These are phyloP conservation scores for Poeciliopsis gracilis DNA, from an alignment of 2,797 vertebrate genomes.

Conservation along the genomic window DNA sequence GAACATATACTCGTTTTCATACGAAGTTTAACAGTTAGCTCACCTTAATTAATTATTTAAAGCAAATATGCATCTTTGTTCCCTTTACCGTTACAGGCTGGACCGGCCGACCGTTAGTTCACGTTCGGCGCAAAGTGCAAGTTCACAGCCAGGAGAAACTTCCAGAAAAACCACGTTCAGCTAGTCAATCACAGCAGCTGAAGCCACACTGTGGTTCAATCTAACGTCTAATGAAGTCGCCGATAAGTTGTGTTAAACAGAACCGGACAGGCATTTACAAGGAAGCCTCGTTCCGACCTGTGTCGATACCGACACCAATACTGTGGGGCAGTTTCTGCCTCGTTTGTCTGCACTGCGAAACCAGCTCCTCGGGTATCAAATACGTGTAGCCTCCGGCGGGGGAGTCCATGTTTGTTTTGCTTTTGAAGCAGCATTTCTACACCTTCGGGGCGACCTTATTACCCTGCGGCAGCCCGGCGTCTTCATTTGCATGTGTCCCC, in stretches of 20 bases:
- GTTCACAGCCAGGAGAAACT: constrained; percentile 53
- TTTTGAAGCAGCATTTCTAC: constrained; percentile 32
- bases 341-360: constrained; percentile 45
- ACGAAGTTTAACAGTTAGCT: not conserved
- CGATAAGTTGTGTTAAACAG: not conserved
- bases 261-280: not conserved
- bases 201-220: not conserved
- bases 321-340: constrained; percentile 65
- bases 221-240: not conserved
- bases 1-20: not conserved
- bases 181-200: constrained; percentile 5
- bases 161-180: constrained; percentile 49
- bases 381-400: constrained; percentile 51
- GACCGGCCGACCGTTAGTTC: not conserved
- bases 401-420: constrained; percentile 62
- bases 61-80: too few relatives aligned
- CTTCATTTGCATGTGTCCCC: constrained; percentile 20
- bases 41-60: not conserved
- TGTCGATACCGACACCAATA: constrained; percentile 10
- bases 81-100: not conserved
- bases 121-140: constrained; percentile 32
- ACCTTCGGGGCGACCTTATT: constrained; percentile 60
- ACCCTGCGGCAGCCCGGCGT: constrained; percentile 17
- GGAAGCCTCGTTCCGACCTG: constrained; percentile 47
- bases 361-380: constrained; percentile 33